phyloP scores from a whole-genome alignment of 2,797 vertebrate species.

The Prunella strophiata region DNA sequence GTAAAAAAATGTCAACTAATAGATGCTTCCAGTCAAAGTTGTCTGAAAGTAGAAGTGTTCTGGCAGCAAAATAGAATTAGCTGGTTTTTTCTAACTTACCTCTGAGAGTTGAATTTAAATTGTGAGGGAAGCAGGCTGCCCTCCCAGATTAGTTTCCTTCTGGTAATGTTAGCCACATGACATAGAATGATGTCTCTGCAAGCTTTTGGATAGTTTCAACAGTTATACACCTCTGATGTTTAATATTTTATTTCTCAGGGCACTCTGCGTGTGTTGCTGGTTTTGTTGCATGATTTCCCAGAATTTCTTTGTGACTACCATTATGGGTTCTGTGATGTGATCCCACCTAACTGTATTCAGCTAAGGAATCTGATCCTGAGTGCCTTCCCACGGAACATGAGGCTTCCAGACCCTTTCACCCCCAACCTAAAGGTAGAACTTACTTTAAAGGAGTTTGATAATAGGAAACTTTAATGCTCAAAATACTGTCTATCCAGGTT shows the following conservation, averaged over 20 bases:
- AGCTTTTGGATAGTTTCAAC: neutral
- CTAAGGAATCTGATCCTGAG: constrained; percentile 98
- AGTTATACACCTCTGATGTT: neutral
- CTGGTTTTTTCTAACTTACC: neutral
- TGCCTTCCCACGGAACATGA: constrained; percentile 99
- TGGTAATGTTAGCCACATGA: neutral
- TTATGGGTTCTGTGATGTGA: constrained; percentile 99
- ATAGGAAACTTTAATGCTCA: neutral
- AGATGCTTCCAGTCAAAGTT: neutral
- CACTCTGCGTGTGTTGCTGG: constrained; percentile 94
- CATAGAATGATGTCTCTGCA: neutral
- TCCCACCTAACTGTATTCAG: constrained; percentile 99
- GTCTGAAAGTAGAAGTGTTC: neutral
- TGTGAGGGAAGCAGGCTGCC: neutral
- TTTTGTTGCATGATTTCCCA: constrained; percentile 97
- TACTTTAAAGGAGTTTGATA: neutral
- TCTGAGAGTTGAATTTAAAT: neutral
- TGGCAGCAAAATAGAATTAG: neutral
- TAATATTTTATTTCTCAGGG: constrained; percentile 77
- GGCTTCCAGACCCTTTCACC: constrained; percentile 98
- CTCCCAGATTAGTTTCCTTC: neutral
- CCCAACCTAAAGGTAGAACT: constrained; percentile 94
- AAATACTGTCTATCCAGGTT: neutral
- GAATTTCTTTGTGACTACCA: constrained; percentile 99
- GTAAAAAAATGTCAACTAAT: constrained; percentile 70